Evolutionary conservation across 2,797 vertebrate species (phyloP), one percentile per base, ranked within the genome.

Genomic region (Artibeus jamaicensis): DNA sequence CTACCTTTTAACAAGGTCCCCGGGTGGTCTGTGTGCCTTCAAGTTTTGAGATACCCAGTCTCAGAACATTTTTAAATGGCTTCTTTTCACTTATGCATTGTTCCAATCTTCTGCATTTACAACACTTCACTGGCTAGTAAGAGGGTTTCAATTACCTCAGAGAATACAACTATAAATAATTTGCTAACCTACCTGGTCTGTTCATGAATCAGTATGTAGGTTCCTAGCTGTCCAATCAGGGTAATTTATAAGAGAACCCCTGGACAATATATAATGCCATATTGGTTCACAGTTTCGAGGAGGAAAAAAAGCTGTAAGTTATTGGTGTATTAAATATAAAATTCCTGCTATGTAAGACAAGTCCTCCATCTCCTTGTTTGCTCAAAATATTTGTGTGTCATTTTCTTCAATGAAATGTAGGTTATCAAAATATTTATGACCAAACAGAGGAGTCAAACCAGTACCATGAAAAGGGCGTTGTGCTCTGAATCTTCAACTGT

Each of bases 351-450:
- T 12, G 16, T 67, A 68, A 90, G 29, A 87, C 87, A 9, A 55
- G 37, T 73, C 42, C 42, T 86, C 15, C 39, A 42, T 88, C n/a
- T 93, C 53, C 91, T 87, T 62, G 39, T 89, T 95, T 91, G 21
- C n/a, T 68, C 79, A 79, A 97, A 91, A 96, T 12, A 81, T 83
- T 65, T 50, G 55, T 86, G 32, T 42, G 83, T 59, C 22, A 71
- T 79, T 81, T 65, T 95, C 65, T 89, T 89, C 92, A 84, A 77
- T 85, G 70, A 92, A 86, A 86, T 81, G 81, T 86, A 95, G 18
- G 42, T 88, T 93, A 82, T 94, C 79, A 67, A 97, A 94, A 90
- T 95, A 94, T 93, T 81, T 93, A 83, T 86, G 91, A 73, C 67
- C 74, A 73, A 55, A 71, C 24, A 48, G 42, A 39, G 89, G 39